Evolutionary conservation across 2,797 vertebrate species (phyloP).

Genomic region (Arnoldichthys spilopterus): DNA sequence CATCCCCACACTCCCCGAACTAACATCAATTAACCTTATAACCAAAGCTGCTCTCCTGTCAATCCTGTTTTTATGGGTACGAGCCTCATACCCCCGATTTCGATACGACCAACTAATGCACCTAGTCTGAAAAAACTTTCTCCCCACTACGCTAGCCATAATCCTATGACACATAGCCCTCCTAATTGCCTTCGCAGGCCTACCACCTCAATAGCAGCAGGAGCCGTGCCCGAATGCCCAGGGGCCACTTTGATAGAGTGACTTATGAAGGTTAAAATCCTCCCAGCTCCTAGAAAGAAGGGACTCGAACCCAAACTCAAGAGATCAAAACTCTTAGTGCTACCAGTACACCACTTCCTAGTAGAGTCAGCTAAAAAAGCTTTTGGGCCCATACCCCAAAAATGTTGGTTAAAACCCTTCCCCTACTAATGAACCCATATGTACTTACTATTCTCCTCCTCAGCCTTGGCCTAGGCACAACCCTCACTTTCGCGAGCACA

Average conservation of each 20-base stretch:
- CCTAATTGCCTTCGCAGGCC: too few species aligned
- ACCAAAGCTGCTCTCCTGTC: rapidly evolving
- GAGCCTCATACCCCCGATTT: too few species aligned
- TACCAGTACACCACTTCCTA: slow-evolving; percentile 68
- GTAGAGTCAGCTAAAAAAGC: slow-evolving; percentile 72
- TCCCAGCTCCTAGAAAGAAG: slow-evolving; percentile 65
- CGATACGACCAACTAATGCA: too few species aligned
- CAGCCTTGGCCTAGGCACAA: rapidly evolving
- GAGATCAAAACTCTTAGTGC: slow-evolving; percentile 69
- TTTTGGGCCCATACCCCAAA: slow-evolving; percentile 70
- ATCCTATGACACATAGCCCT: slow-evolving; percentile 1
- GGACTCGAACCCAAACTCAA: slow-evolving; percentile 62
- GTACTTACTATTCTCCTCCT: rapidly evolving
- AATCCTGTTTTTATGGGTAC: not conserved
- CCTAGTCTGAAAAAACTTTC: slow-evolving; percentile 66
- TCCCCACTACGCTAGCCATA: rapidly evolving
- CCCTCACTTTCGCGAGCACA: rapidly evolving
- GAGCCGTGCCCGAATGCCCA: slow-evolving; percentile 63
- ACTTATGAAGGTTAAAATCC: slow-evolving; percentile 52
- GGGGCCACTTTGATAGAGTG: slow-evolving; percentile 74
- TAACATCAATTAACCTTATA: too few species aligned
- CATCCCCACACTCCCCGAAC: rapidly evolving
- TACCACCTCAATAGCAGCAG: too few species aligned
- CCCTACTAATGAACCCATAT: slow-evolving; percentile 55
- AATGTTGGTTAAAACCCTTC: slow-evolving; percentile 65